Conservation (phyloP, 2,113 vertebrate genomes). For the Shinisaurus crocodilurus region DNA sequence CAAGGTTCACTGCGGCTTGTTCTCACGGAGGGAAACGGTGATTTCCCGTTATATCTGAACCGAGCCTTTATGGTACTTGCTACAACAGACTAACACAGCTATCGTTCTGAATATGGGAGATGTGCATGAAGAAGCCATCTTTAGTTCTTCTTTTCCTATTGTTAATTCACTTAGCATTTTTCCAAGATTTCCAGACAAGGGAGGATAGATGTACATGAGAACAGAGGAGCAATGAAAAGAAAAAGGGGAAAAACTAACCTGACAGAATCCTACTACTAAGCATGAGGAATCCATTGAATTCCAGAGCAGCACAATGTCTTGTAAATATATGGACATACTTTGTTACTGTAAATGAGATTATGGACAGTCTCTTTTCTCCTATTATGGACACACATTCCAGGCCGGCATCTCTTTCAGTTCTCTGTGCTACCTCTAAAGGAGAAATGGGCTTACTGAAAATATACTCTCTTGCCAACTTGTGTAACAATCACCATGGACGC, state of each 20-base stretch:
- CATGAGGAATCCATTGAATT: conserved; percentile 36
- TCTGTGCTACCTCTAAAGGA: neutral
- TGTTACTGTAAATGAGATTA: conserved; percentile 14
- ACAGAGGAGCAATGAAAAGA: conserved; percentile 20
- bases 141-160: conserved; percentile 46
- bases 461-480: rapidly evolving
- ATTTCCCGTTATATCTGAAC: neutral
- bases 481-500: neutral
- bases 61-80: neutral
- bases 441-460: conserved; percentile 5
- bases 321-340: neutral
- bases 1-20: neutral
- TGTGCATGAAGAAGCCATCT: conserved; percentile 39
- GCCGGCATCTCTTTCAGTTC: neutral
- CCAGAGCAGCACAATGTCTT: neutral
- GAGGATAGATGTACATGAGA: conserved; percentile 17
- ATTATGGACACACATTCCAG: conserved; percentile 23
- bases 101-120: neutral
- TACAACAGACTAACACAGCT: neutral
- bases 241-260: conserved; percentile 16
- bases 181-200: conserved; percentile 23
- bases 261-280: conserved; percentile 27
- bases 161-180: conserved; percentile 37
- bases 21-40: neutral
- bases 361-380: conserved; percentile 3